These are phyloP conservation scores for Parnassius mnemosyne DNA, from an alignment of 2,888 invertebrate species.

Conservation along the genomic window DNA sequence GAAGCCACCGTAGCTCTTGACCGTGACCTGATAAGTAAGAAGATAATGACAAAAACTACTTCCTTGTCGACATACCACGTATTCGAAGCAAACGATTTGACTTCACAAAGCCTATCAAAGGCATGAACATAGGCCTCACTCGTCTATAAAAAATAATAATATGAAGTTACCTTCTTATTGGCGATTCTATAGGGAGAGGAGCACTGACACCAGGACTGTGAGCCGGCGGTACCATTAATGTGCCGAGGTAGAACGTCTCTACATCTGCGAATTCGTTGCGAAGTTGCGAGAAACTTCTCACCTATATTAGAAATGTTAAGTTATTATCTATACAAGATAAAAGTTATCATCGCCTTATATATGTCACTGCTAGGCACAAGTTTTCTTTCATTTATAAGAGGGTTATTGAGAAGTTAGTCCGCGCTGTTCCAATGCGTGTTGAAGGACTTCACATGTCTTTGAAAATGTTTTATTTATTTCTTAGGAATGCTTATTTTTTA, in stretches of 20 bases:
- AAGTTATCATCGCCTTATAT: too few relatives aligned
- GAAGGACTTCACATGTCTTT: too few relatives aligned
- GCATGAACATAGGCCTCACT: too few relatives aligned
- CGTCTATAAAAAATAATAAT: neutral
- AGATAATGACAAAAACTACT: constrained; percentile 39
- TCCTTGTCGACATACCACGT: constrained; percentile 51
- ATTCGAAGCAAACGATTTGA: constrained; percentile 28
- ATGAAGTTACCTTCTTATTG: constrained; percentile 59
- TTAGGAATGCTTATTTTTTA: too few relatives aligned
- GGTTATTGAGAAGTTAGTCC: too few relatives aligned
- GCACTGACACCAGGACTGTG: constrained; percentile 67
- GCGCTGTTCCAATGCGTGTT: too few relatives aligned
- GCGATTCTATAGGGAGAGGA: constrained; percentile 69
- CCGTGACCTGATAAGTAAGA: constrained; percentile 47
- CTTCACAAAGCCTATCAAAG: too few relatives aligned
- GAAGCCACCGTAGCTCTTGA: constrained; percentile 67
- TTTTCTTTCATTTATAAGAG: too few relatives aligned
- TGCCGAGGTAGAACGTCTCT: constrained; percentile 93
- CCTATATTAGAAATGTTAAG: constrained; percentile 68
- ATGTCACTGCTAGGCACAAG: too few relatives aligned
- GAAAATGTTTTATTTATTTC: too few relatives aligned
- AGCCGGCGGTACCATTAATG: constrained; percentile 62
- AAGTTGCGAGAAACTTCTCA: constrained; percentile 95
- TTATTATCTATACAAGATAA: too few relatives aligned
- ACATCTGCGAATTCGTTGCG: constrained; percentile 95